A percentile compares a stretch with the other conserved stretches of the same genome.
Evolutionary conservation across 92 coral and sea anemone species (phyloP).

Genomic region (Parazoanthus atlanticus): DNA sequence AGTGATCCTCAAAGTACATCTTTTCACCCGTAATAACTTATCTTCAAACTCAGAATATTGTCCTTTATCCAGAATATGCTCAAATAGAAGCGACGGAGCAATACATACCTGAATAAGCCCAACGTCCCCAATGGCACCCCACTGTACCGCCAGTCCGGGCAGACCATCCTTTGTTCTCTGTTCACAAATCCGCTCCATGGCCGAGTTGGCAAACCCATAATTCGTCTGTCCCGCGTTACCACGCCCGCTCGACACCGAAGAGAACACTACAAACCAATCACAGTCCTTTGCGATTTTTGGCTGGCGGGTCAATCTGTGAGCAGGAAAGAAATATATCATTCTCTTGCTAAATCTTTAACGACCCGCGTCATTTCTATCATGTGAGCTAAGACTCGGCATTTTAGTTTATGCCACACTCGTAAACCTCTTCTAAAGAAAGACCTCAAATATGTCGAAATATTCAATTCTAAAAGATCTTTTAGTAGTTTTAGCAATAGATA

Average conservation of each 20-base stretch:
- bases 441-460: background rate
- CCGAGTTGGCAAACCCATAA: conserved; percentile 87
- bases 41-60: too few relatives aligned
- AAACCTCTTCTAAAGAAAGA: background rate
- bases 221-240: conserved; percentile 87
- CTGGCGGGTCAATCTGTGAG: conserved; percentile 57
- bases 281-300: conserved; percentile 62
- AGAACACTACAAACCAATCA: conserved; percentile 87
- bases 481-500: background rate
- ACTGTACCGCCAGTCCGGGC: conserved; percentile 83
- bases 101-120: conserved; percentile 75
- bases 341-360: background rate
- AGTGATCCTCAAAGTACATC: background rate
- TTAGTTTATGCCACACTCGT: background rate
- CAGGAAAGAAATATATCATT: background rate
- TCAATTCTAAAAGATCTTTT: background rate
- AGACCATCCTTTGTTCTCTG: conserved; percentile 71
- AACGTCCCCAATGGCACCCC: conserved; percentile 92
- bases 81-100: background rate
- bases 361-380: background rate
- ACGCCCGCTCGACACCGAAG: conserved; percentile 86
- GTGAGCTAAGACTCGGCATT: background rate
- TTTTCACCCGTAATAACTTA: too few relatives aligned
- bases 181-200: conserved; percentile 84
- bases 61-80: too few relatives aligned